Evolutionary conservation across 2,797 vertebrate species (phyloP), one percentile per base, ranked within the genome.

Genomic region (Botia kubotai): DNA sequence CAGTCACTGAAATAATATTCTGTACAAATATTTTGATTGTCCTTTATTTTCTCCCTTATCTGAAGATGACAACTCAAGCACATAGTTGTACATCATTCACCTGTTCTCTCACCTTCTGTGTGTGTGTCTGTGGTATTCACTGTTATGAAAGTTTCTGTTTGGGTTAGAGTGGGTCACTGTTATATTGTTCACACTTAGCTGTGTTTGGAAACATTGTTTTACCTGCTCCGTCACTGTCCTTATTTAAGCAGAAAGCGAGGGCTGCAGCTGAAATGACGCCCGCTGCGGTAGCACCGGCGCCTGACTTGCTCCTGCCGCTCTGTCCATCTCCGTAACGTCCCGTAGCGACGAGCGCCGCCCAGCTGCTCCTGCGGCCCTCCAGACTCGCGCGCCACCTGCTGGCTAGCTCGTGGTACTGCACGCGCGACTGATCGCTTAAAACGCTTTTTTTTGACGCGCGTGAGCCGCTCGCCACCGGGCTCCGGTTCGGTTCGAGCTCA

Each of bases 351-450:
- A 94, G 65, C n/a, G 91, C 88, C 0, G 92, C 92, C 93, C 94
- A 93, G 0, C 93, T 93, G 80, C 86, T 90, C 23, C 92, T 90
- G 65, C 94, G 91, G 77, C 89, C 92, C 86, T 94, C 89, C 67
- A 94, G 89, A 72, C 74, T 91, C 33, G 89, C 87, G 66, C 93
- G 87, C 94, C 94, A 95, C 72, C 93, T 92, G 67, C 89, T 88
- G 91, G 92, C 87, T 63, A 94, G 87, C 46, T 93, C 91, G 68
- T 91, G 91, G 86, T 93, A 94, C 87, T 93, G 93, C 89, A 89
- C 75, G 13, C 74, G 65, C 5, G 77, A 69, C 19, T 92, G 90
- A 52, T 93, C 92, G 0, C 83, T 72, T 67, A 91, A 75, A 86
- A 93, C 90, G 2, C 90, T 87, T 16, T 84, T 88, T 2, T 89